Evolutionary conservation across 2,113 vertebrate genomes (phyloP).

Genomic region (Etia nguti): DNA sequence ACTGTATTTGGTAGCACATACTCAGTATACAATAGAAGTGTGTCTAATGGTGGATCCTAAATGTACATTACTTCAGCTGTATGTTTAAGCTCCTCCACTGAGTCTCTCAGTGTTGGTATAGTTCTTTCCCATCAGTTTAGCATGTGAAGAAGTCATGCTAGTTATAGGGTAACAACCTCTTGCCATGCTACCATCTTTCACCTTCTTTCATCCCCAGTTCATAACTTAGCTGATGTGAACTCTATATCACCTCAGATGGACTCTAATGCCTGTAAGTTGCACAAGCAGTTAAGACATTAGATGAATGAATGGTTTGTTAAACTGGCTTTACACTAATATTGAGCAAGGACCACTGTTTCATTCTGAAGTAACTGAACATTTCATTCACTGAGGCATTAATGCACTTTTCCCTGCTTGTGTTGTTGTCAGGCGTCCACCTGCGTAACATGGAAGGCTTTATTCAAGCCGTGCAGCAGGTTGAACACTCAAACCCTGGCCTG

Average conservation of each 20-base stretch:
- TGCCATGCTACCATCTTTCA: not conserved
- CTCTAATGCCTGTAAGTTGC: not conserved
- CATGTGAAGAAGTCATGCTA: not conserved
- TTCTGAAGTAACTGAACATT: not conserved
- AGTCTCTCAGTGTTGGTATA: not conserved
- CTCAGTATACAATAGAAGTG: not conserved
- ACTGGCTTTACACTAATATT: not conserved
- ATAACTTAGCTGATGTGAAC: not conserved
- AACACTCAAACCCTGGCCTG: conserved; percentile 29
- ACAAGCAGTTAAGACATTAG: not conserved
- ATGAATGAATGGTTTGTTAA: not conserved
- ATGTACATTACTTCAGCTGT: not conserved
- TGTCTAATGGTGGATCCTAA: not conserved
- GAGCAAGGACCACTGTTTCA: not conserved
- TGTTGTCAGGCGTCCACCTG: conserved; percentile 49
- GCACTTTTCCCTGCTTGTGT: not conserved
- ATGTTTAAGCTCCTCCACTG: not conserved
- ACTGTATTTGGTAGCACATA: not conserved
- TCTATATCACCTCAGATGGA: not conserved
- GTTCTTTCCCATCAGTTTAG: not conserved
- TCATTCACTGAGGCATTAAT: not conserved
- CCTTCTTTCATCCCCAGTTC: not conserved
- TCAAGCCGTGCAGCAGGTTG: conserved; percentile 64
- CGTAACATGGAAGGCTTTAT: conserved; percentile 74
- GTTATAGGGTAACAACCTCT: not conserved